Evolutionary conservation across 2,113 vertebrate genomes (phyloP), one percentile per base, ranked within the genome.

Genomic region (Triplophysa rosa): DNA sequence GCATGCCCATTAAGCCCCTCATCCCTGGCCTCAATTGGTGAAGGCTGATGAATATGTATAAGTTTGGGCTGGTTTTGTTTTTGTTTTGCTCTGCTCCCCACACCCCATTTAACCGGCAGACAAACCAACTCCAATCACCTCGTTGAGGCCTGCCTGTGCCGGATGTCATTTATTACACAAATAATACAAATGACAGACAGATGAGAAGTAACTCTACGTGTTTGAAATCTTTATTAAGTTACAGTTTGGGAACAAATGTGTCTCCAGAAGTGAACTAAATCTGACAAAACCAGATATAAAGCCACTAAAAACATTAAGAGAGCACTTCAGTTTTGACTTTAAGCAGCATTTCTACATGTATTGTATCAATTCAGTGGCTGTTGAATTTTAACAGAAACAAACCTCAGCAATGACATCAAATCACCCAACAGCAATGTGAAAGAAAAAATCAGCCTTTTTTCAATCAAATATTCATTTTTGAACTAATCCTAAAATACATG

Each of bases 31-130:
- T 87, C 85, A 86, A 82, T 83, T 85, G 82, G 80, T 56, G 79
- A 37, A 64, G 56, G 77, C 80, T 85, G 40, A 89, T 91, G 87
- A 89, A 91, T 91, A 91, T 90, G 89, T 87, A 92, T 90, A 83
- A 77, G 71, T 54, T 76, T 62, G 59, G 47, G 61, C 83, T 74
- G 40, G 40, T 81, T 77, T 83, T 87, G 75, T 83, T 82, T 80
- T 81, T 84, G 80, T 78, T 64, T 42, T 74, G 65, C 58, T 26
- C 78, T 63, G 71, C 56, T 67, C 78, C 73, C 79, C 80, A 69
- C 61, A 42, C 49, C 26, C 59, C 42, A 66, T 83, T 88, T 77
- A 59, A 11, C 6, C 23, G 58, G 11, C 14, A 21, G 69, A 56
- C 72, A 78, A 78, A 77, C 66, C 67, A 67, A 70, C 69, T 77